A percentile compares a stretch with the other conserved stretches of the same genome.
Conservation (phyloP, 2,113 vertebrate species). For the Eublepharis macularius region DNA sequence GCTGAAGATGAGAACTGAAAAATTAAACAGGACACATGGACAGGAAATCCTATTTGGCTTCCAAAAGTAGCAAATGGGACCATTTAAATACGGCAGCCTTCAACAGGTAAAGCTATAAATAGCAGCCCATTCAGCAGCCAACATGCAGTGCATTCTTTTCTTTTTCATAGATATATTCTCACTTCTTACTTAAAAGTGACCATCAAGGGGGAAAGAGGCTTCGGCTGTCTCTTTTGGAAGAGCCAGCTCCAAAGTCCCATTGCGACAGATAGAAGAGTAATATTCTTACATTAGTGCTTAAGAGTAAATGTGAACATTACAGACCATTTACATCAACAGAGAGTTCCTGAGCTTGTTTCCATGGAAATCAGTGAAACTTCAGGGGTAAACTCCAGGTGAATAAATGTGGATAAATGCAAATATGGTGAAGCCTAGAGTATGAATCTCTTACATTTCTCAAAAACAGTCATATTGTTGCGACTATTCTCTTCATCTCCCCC, state of each 20-base stretch:
- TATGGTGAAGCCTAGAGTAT: background rate
- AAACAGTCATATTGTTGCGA: background rate
- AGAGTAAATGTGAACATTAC: background rate
- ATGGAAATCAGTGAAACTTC: constrained; percentile 12
- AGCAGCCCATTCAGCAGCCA: constrained; percentile 6
- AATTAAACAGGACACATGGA: constrained; percentile 28
- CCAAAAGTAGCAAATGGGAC: constrained; percentile 28
- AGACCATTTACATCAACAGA: background rate
- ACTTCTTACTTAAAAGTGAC: constrained; percentile 9
- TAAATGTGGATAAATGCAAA: background rate
- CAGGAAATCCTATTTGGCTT: background rate
- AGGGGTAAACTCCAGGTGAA: background rate
- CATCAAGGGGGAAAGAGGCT: background rate
- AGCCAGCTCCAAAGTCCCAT: background rate
- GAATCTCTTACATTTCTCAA: background rate
- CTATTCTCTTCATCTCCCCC: background rate
- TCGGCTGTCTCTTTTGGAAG: background rate
- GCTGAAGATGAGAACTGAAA: constrained; percentile 13
- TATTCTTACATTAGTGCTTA: background rate
- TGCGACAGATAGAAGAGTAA: background rate
- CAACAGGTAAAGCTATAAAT: constrained; percentile 5
- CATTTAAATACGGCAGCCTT: constrained; percentile 13
- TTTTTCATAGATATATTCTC: background rate
- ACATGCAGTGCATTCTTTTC: background rate
- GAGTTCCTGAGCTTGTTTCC: constrained; percentile 6